Percentiles rank a stretch among this genome's conserved stretches.
These are phyloP conservation scores for Eurystomus glaucurus DNA, from an alignment of 2,797 vertebrate species.

Conservation along the genomic window DNA sequence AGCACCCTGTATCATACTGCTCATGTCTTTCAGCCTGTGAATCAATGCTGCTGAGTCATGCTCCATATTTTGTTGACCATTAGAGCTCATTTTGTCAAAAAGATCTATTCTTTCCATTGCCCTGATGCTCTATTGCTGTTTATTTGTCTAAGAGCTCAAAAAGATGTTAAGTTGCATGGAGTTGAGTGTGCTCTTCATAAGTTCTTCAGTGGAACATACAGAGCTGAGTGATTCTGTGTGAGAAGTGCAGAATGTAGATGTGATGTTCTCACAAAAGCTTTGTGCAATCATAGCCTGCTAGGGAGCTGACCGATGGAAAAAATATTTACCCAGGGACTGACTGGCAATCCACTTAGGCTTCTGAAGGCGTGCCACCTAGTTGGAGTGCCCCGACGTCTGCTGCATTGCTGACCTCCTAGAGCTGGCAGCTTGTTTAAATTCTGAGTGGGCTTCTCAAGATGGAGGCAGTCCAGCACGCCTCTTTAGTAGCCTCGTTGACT, in stretches of 20 bases:
- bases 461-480: background rate
- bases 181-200: background rate
- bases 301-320: background rate
- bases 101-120: background rate
- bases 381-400: background rate
- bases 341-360: background rate
- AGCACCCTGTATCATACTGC: background rate
- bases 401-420: background rate
- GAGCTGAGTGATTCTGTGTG: background rate
- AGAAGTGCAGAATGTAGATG: background rate
- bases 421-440: slow-evolving; percentile 10
- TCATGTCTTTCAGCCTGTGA: background rate
- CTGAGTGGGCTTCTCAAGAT: slow-evolving; percentile 15
- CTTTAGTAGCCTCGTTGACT: background rate
- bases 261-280: background rate
- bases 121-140: background rate
- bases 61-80: background rate
- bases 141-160: background rate
- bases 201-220: background rate
- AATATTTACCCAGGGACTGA: background rate
- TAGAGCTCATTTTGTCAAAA: background rate
- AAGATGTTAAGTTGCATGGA: background rate
- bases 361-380: background rate
- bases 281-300: background rate
- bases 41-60: background rate